These are phyloP conservation scores for Panurus biarmicus DNA, from an alignment of 2,113 vertebrate genomes.

Conservation along the genomic window DNA sequence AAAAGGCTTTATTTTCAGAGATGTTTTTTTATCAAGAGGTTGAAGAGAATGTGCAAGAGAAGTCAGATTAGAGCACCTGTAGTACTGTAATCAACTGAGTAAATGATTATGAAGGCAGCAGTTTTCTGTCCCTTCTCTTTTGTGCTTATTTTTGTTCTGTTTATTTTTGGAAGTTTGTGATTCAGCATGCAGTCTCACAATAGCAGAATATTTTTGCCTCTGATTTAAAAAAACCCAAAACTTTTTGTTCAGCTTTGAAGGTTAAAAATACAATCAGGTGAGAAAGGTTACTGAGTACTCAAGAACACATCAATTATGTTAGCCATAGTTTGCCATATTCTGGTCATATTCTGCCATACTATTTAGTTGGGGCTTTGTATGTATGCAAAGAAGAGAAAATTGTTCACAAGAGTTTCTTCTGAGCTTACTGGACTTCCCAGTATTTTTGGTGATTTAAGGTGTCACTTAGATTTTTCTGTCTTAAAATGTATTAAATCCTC, in stretches of 20 bases:
- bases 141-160: neutral
- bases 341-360: neutral
- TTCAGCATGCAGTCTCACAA: neutral
- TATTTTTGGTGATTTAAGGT: neutral
- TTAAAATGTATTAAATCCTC: neutral
- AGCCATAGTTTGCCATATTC: neutral
- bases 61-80: neutral
- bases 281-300: neutral
- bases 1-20: neutral
- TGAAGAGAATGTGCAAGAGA: neutral
- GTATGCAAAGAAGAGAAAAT: neutral
- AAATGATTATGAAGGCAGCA: neutral
- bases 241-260: neutral
- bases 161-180: constrained; percentile 16
- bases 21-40: neutral
- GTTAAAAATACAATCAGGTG: neutral
- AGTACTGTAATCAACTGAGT: neutral
- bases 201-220: neutral
- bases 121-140: neutral
- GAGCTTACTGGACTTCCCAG: neutral
- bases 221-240: neutral
- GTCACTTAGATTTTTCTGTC: neutral
- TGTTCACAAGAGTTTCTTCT: neutral
- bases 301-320: neutral
- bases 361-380: neutral